These are phyloP conservation scores for Panthera uncia DNA, from an alignment of 2,113 vertebrate species.

Conservation along the genomic window DNA sequence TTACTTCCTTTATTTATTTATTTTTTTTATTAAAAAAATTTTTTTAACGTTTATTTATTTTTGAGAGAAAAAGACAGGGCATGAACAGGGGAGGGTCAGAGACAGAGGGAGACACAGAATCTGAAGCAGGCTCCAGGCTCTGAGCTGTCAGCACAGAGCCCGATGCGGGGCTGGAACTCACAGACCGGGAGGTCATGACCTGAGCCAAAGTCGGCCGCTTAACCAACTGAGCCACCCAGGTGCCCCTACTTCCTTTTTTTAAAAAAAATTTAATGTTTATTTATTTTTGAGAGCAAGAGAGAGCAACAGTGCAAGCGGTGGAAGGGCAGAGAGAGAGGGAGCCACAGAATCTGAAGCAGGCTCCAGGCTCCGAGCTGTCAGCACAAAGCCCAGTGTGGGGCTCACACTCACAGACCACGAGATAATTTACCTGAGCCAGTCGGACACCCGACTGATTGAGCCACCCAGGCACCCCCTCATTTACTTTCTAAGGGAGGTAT, in stretches of 20 bases:
- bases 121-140: neutral
- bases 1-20: too few relatives aligned
- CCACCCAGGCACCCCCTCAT: neutral
- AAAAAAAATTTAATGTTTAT: neutral
- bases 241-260: neutral
- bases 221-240: neutral
- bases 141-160: neutral
- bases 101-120: neutral
- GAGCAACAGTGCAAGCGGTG: neutral
- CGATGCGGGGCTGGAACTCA: accelerated
- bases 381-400: accelerated
- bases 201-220: neutral
- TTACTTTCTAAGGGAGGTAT: neutral
- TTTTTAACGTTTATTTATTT: neutral
- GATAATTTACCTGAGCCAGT: neutral
- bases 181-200: neutral
- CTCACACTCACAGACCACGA: neutral
- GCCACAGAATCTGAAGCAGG: neutral
- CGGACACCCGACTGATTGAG: neutral
- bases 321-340: neutral
- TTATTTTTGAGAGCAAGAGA: neutral
- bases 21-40: too few relatives aligned
- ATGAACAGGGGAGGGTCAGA: neutral
- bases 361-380: neutral
- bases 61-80: neutral